A percentile compares a stretch with the other conserved stretches of the same genome.
Conservation (phyloP, 2,113 vertebrate genomes). For the Theropithecus gelada region DNA sequence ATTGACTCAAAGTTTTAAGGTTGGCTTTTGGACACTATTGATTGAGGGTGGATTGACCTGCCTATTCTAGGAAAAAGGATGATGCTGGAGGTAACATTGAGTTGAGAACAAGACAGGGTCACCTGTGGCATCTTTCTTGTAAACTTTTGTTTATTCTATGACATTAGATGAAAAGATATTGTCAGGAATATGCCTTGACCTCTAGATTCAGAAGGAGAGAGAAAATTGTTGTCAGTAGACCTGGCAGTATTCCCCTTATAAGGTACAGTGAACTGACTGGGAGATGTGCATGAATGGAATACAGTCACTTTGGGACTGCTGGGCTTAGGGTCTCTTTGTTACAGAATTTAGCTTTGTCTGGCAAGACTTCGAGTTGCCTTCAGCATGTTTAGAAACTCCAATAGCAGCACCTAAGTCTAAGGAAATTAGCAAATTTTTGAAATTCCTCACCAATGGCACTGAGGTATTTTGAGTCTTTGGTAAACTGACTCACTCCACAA, state of each 20-base stretch:
- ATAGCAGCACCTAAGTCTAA: neutral
- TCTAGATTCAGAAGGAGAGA: neutral
- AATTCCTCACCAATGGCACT: neutral
- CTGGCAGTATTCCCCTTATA: neutral
- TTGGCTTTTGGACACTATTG: neutral
- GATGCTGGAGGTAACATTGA: neutral
- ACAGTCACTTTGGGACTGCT: neutral
- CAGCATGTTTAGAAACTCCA: neutral
- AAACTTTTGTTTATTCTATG: neutral
- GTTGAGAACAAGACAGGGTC: neutral
- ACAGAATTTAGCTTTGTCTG: neutral
- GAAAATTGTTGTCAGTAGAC: neutral
- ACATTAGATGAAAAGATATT: neutral
- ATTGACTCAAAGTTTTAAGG: neutral
- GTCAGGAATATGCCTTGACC: neutral
- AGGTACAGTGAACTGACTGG: neutral
- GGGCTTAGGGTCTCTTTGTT: neutral
- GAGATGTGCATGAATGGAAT: rapidly evolving
- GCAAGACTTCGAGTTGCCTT: neutral
- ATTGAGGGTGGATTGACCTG: neutral
- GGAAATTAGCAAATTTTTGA: neutral
- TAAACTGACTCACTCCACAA: neutral
- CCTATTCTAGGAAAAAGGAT: neutral
- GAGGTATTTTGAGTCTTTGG: neutral
- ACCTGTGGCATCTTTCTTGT: neutral